Conservation (phyloP, 1,140 invertebrate genomes). For the Bombus polaris region DNA sequence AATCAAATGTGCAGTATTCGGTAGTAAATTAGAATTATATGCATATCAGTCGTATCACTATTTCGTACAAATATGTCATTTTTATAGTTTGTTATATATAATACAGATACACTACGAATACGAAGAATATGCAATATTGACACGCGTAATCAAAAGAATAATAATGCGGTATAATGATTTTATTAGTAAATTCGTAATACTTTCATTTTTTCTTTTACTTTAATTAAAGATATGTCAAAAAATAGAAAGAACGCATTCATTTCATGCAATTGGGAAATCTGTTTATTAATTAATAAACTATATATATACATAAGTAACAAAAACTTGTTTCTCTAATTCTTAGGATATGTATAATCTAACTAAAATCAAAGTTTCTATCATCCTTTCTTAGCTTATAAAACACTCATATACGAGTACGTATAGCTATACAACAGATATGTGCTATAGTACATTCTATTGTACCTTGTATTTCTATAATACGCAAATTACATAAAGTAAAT, state of each 20-base stretch:
- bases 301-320: background rate
- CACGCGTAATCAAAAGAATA: background rate
- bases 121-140: background rate
- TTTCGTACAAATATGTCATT: constrained; percentile 45
- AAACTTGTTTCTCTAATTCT: constrained; percentile 18
- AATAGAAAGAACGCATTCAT: background rate
- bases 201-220: background rate
- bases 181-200: background rate
- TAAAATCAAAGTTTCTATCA: background rate
- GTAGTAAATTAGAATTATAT: constrained; percentile 37
- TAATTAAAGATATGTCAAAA: background rate
- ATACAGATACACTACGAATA: background rate
- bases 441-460: background rate
- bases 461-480: background rate
- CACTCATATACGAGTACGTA: too few species aligned
- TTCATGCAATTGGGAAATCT: background rate
- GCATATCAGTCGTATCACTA: constrained; percentile 33
- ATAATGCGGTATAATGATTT: background rate
- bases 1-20: constrained; percentile 41
- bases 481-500: background rate
- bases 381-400: background rate
- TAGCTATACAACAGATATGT: background rate
- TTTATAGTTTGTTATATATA: constrained; percentile 31
- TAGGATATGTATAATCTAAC: background rate
- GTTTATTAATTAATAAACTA: background rate